Evolutionary conservation across 37 sponge, comb jelly and placozoan genomes (phyloP), one percentile per base, ranked within the genome.

Genomic region (Ianthella basta): DNA sequence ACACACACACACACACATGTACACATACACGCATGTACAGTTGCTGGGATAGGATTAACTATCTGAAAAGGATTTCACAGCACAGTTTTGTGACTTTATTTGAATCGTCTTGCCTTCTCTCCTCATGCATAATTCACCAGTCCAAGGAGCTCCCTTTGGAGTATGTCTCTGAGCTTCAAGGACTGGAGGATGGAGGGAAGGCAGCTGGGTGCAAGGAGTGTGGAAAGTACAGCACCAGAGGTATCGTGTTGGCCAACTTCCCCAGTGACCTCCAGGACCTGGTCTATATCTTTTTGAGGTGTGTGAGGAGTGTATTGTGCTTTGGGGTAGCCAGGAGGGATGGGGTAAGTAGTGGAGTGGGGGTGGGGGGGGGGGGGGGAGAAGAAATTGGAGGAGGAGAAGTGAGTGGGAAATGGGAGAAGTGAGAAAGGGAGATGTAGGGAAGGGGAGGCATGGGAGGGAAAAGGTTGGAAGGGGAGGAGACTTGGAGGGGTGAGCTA

Each of bases 241-340:
- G 86, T 34, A 88, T 88, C 24, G 86, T 85, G 6, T 79, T 91
- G 34, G 85, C 92, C 56, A 91, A 91, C 40, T 55, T 67, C 30
- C 92, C 92, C 6, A 82, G 86, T 33, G 92, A 91, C 56, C 30
- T 72, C 10, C 23, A 91, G 65, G 90, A 90, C 59, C 63, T 82
- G 12, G 29, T 86, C n/a, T 82, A 86, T 33, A 75, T 90, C 36
- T 55, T 90, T 15, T 18, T 86, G 79, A 73, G 86, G 78, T 75
- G 32, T 69, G 70, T n/a, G n/a, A n/a, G n/a, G n/a, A n/a, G n/a
- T n/a, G n/a, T n/a, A n/a, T n/a, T n/a, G n/a, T n/a, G n/a, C n/a
- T 16, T 69, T 32, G 29, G 70, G 29, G 70, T 69, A 33, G 29
- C 29, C 34, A 35, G 29, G 70, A 27, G 70, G 29, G 35, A 34